Evolutionary conservation across 1,140 invertebrate genomes (phyloP), one percentile per base, ranked within the genome.

Genomic region (Psix sp.): DNA sequence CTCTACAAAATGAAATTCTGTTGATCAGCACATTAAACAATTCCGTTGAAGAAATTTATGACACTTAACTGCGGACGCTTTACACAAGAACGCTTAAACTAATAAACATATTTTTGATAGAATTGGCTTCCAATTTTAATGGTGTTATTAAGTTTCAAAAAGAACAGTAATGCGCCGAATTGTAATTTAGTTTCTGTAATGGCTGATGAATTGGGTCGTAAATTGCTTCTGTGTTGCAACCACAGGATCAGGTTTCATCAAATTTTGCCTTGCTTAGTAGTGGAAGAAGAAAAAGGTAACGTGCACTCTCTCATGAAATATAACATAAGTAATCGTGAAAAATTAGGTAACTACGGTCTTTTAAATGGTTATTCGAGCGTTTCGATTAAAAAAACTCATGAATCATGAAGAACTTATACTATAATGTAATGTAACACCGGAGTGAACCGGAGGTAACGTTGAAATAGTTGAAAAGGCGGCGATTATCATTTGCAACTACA

Each of bases 221-320:
- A 72, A 72, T 72, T 72, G 68, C 59, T 73, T 60, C 70, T 29
- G 60, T 60, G 70, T 73, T 73, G 42, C 54, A 60, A 40, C 39
- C 31, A 21, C 9, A 10, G 20, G 36, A 65, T 73, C 60, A 38
- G 29, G 40, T 66, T 73, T 73, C 60, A 21, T 59, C 29, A 10
- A 54, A 59, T 54, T 63, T 59, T 48, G 21, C 31, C 33, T 52
- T 46, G 24, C 17, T 17, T 20, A 18, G 33, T 39, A 6, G 26
- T 21, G 43, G 14, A 46, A 43, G 46, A 59, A 65, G 26, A 38
- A 66, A 48, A 42, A 54, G 65, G 45, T 54, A 60, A 48, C 63
- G 43, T 51, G 36, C 45, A 60, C 65, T 70, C 65, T 42, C 7
- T 2, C 7, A 29, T 4, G 4, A 5, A 7, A 29, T 46, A 39